These are phyloP conservation scores for Nemapogon koenigi DNA, from an alignment of 2,888 invertebrate species.

Conservation along the genomic window DNA sequence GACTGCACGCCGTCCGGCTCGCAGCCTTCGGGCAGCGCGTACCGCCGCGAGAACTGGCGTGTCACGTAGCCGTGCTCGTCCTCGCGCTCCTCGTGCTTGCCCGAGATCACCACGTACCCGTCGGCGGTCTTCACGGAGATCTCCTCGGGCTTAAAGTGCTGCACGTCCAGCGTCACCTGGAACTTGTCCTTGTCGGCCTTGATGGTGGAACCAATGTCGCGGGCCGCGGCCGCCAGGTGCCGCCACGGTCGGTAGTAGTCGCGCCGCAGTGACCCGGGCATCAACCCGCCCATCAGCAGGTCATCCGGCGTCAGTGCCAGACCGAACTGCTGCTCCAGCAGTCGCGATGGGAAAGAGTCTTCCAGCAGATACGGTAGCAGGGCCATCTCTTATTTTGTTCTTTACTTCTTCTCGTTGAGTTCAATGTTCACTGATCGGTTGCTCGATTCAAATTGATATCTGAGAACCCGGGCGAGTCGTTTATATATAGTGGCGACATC, in stretches of 20 bases:
- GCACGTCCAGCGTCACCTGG: constrained; percentile 74
- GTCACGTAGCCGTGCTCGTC: constrained; percentile 78
- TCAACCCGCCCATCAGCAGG: neutral
- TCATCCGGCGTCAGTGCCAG: too few species aligned
- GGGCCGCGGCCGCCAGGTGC: constrained; percentile 47
- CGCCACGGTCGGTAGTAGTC: constrained; percentile 52
- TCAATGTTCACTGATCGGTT: too few species aligned
- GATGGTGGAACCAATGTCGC: constrained; percentile 61
- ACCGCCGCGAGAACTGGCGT: constrained; percentile 77
- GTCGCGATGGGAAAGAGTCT: too few species aligned
- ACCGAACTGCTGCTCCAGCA: too few species aligned
- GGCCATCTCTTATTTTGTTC: too few species aligned
- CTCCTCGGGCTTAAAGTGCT: constrained; percentile 78
- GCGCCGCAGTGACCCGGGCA: constrained; percentile 24
- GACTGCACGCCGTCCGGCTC: constrained; percentile 73
- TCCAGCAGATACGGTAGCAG: too few species aligned
- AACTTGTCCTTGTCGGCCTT: constrained; percentile 52
- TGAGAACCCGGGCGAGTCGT: too few species aligned
- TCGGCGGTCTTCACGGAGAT: constrained; percentile 78
- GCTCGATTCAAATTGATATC: too few species aligned
- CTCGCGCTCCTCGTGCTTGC: constrained; percentile 79
- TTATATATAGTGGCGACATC: too few species aligned
- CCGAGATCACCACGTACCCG: constrained; percentile 74
- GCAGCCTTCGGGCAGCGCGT: constrained; percentile 76
- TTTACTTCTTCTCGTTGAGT: too few species aligned